Percentiles rank a stretch among this genome's conserved stretches.
phyloP scores from a whole-genome alignment of 2,113 vertebrate genomes.

The Stegostoma tigrinum region DNA sequence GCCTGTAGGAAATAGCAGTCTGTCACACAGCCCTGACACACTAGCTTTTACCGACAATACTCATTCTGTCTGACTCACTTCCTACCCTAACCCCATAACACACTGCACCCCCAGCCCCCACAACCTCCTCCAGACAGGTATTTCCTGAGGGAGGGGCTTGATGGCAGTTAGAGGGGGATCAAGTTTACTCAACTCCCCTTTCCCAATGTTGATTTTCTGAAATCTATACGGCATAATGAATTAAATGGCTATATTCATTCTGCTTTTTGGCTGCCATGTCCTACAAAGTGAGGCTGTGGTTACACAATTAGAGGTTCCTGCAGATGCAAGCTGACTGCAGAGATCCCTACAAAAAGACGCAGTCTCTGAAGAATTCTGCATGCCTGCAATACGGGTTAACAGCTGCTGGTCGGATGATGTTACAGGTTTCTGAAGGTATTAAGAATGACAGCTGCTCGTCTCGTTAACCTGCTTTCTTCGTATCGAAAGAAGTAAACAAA shows the following conservation, averaged over 20 bases:
- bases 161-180: constrained; percentile 39
- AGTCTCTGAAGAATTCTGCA: constrained; percentile 43
- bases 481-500: neutral
- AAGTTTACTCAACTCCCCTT: constrained; percentile 44
- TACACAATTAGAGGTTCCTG: constrained; percentile 41
- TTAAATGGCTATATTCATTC: neutral
- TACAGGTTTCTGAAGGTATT: constrained; percentile 47
- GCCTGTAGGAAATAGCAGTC: constrained; percentile 35
- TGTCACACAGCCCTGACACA: rapidly evolving
- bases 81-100: constrained; percentile 38
- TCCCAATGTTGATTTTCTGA: constrained; percentile 14
- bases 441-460: constrained; percentile 28
- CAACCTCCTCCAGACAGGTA: constrained; percentile 43
- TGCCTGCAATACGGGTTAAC: constrained; percentile 54
- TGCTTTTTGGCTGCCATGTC: constrained; percentile 42
- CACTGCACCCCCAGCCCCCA: too few relatives aligned
- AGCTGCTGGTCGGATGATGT: constrained; percentile 61
- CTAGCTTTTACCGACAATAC: constrained; percentile 37
- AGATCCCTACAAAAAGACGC: constrained; percentile 40
- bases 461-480: constrained; percentile 17
- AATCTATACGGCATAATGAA: constrained; percentile 51
- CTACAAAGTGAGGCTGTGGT: constrained; percentile 46
- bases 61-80: constrained; percentile 42
- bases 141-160: constrained; percentile 48
- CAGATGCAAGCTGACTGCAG: constrained; percentile 47